phyloP scores from a whole-genome alignment of 2,797 vertebrate species.

The Siniperca undulata region DNA sequence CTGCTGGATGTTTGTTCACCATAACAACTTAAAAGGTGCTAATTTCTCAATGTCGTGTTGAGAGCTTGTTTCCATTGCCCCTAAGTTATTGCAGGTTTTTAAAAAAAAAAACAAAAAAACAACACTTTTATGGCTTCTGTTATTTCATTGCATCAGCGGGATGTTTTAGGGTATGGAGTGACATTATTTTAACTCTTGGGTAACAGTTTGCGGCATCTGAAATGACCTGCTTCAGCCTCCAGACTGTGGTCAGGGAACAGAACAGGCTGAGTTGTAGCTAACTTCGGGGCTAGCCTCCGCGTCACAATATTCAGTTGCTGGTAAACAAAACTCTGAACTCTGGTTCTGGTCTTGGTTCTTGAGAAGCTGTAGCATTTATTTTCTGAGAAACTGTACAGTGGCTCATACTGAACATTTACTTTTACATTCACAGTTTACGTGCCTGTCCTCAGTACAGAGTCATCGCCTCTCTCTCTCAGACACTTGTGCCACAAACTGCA shows the following conservation, averaged over 20 bases:
- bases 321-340: neutral
- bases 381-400: neutral
- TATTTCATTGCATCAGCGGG: neutral
- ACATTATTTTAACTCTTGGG: neutral
- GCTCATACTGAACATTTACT: slow-evolving; percentile 11
- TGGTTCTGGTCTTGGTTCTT: neutral
- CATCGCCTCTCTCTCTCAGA: too few relatives aligned
- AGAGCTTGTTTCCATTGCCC: too few relatives aligned
- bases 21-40: too few relatives aligned
- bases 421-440: neutral
- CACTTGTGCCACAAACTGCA: too few relatives aligned
- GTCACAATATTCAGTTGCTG: neutral
- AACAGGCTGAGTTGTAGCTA: neutral
- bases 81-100: neutral
- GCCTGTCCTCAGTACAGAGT: neutral
- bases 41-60: too few relatives aligned
- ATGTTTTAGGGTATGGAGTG: neutral
- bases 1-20: neutral
- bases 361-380: neutral
- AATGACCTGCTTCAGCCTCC: neutral
- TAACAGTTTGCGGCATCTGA: neutral
- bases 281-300: neutral
- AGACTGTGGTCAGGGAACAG: neutral
- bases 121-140: neutral
- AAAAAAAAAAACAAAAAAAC: too few relatives aligned